Base-by-base conservation (phyloP, 2,113 vertebrate genomes). In the Rattus rattus region DNA sequence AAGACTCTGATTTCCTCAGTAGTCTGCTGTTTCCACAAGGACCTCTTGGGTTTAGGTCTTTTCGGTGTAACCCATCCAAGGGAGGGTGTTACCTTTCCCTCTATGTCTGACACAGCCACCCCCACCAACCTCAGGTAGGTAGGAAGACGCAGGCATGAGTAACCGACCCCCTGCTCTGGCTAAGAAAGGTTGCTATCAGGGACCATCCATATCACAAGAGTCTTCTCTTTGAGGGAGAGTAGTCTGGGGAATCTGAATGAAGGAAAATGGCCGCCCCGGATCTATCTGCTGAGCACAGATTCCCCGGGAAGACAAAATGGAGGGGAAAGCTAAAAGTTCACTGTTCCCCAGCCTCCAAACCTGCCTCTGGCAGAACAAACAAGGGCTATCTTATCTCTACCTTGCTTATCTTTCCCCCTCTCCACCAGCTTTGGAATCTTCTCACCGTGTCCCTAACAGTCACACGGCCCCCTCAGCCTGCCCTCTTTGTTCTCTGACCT, bases 401-500 rank as follows among this genome's bases (percentile, higher is more conserved):
- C 39, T 56, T 28, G 12, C 43, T 87, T 22, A 69, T 49, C 84
- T 47, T 22, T 75, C 24, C 39, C 10, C 0, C 2, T 11, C 65
- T 1, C n/a, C 28, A 30, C 43, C 2, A 1, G 24, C 47, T 36
- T 30, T 81, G 9, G 12, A 33, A 2, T 39, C 75, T 24, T 17
- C 30, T 47, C 73, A 22, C 30, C n/a, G 2, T 1, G 20, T 16
- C 43, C 63, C 43, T 8, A 13, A 54, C 59, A 52, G 10, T 2
- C 4, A 1, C 7, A 0, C 0, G 2, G 12, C 13, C 8, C 13
- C 11, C 1, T 12, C 0, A 4, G 3, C 7, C 28, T 7, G 4
- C 0, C 12, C 1, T 0, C n/a, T 65, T 10, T 2, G 47, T n/a
- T 59, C 43, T n/a, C 79, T n/a, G 33, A 47, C 20, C 49, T 69